Base-by-base conservation (phyloP, 2,888 invertebrate genomes). In the Idaea aversata region DNA sequence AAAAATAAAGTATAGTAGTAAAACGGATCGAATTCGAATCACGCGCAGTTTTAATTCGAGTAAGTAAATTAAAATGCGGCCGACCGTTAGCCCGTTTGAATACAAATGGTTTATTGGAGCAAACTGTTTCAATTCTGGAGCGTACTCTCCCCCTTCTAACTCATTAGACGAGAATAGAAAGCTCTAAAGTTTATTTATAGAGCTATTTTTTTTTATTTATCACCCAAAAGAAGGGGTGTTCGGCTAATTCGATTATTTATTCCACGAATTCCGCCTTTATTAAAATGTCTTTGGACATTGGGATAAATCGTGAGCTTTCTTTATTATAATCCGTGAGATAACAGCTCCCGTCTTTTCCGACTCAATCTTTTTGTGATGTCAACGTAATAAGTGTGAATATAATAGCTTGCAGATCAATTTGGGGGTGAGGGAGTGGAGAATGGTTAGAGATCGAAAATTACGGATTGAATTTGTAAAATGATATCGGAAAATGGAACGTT, bases 51-150 rank as follows among this genome's bases (percentile, higher is more conserved):
- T 91, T 91, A 91, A 93, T 91, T 90, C 86, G 83, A 82, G 86
- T 90, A 90, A 92, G 91, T 93, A 93, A 92, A 93, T 93, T 93
- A 93, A 93, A 92, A 90, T 88, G 90, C 86, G 91, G 90, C 90
- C 77, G 83, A 85, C 77, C 81, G 79, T 68, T 73, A 68, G 76
- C 75, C 79, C 76, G 86, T 88, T 88, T 90, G 92, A 92, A 93
- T 93, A 91, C 92, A 91, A 93, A 93, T 91, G 88, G 85, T 90
- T 85, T 87, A 86, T 87, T 86, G 86, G 82, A 82, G 81, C 75
- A 77, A 85, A 81, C 81, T 80, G 87, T 87, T 88, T 86, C 88
- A 86, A 86, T 91, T 88, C 85, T 72, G 74, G 74, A 63, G 76
- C 74, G 76, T 75, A 69, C 73, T 74, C 74, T 78, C 78, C 80